phyloP scores from a whole-genome alignment of 2,113 vertebrate species.

The Cololabis saira region DNA sequence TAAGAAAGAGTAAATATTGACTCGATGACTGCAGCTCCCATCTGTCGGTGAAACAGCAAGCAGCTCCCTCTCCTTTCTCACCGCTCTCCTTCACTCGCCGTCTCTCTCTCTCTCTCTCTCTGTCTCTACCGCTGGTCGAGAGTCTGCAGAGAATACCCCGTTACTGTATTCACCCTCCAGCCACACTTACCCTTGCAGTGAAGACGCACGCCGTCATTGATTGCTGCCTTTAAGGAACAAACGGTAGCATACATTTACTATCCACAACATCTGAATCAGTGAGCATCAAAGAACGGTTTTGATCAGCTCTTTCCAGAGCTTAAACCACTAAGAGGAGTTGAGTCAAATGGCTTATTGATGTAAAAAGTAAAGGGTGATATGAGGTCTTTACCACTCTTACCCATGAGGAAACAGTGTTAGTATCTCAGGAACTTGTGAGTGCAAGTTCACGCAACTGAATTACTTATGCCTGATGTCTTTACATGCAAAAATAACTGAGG shows the following conservation, averaged over 20 bases:
- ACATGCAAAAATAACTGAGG: no score
- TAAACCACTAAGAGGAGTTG: conserved; percentile 1
- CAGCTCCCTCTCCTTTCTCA: conserved; percentile 29
- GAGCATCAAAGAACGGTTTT: neutral
- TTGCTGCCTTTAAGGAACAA: conserved; percentile 32
- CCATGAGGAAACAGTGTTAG: conserved; percentile 1
- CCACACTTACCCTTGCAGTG: conserved; percentile 56
- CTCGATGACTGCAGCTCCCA: conserved; percentile 54
- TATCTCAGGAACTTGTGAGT: conserved; percentile 1
- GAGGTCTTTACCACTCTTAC: conserved; percentile 1
- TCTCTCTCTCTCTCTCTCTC: conserved; percentile 3
- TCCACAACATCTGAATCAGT: conserved; percentile 22
- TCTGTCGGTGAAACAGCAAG: conserved; percentile 52
- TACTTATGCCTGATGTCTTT: neutral
- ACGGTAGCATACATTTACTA: conserved; percentile 14
- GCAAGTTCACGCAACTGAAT: neutral
- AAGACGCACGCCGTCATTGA: conserved; percentile 38
- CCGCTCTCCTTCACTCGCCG: conserved; percentile 4
- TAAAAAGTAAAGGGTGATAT: neutral
- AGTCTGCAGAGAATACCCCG: conserved; percentile 55
- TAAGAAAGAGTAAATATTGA: conserved; percentile 70
- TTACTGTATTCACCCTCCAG: conserved; percentile 57
- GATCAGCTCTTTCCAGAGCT: conserved; percentile 10
- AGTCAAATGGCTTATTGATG: conserved; percentile 18
- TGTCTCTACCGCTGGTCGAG: conserved; percentile 26